phyloP scores from a whole-genome alignment of 2,797 vertebrate species.

The Sebastes taczanowskii region DNA sequence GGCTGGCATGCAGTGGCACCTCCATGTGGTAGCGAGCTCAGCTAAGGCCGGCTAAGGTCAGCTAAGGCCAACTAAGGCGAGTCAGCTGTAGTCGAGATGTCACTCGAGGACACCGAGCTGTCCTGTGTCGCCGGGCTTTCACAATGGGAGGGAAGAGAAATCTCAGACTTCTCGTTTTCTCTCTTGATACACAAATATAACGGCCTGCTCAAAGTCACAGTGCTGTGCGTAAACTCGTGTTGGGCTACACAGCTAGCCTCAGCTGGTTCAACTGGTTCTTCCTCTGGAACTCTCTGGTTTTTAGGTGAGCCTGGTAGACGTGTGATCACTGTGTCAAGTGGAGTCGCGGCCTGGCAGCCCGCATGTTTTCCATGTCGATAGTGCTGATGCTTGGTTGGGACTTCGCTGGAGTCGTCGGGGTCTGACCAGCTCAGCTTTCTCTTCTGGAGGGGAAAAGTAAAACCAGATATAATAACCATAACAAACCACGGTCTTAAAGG shows the following conservation, averaged over 20 bases:
- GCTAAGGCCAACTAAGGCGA: conserved; percentile 48
- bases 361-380: conserved; percentile 26
- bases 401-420: conserved; percentile 25
- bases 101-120: conserved; percentile 68
- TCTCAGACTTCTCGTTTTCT: conserved; percentile 22
- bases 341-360: conserved; percentile 10
- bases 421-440: conserved; percentile 79
- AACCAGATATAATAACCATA: conserved; percentile 29
- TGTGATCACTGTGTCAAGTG: conserved; percentile 24
- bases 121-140: conserved; percentile 79
- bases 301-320: conserved; percentile 23
- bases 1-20: conserved; percentile 64
- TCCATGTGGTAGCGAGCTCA: conserved; percentile 52
- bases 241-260: background rate
- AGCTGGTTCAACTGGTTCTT: background rate
- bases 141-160: conserved; percentile 25
- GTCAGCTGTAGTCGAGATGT: conserved; percentile 33
- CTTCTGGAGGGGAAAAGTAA: conserved; percentile 65
- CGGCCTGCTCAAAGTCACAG: conserved; percentile 48
- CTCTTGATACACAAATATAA: conserved; percentile 25
- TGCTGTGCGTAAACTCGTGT: conserved; percentile 10
- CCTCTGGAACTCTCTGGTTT: conserved; percentile 14
- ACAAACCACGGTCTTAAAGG: background rate
- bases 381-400: conserved; percentile 39
- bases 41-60: conserved; percentile 43